Base-by-base conservation (phyloP, 2,888 invertebrate species). In the Argyresthia albistria region DNA sequence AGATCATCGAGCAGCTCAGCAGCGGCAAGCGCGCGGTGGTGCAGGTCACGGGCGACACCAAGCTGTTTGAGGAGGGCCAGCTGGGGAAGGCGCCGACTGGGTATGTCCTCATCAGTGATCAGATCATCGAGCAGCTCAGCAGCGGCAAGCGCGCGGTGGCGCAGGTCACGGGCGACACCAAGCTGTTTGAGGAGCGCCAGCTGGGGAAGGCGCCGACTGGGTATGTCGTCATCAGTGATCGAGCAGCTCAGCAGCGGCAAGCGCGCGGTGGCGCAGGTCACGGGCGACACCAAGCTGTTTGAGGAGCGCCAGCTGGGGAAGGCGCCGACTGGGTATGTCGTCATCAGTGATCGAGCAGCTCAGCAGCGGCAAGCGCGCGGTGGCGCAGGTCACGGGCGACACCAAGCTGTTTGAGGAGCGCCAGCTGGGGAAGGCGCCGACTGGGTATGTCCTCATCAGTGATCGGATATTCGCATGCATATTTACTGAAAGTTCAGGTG, bases 321-420 rank as follows among this genome's bases (percentile, higher is more conserved):
- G 70, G 91, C 94, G 7, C 96, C 97, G 2, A 93, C 95, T 15
- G 97, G 96, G 95, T 95, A 86, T 77, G 71, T 61, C 39, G 25
- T 25, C 25, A 25, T 25, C 3, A 25, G 2, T 6, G 6, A 91
- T 97, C 51, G 93, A 94, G 57, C 95, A 97, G 67, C 82, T 97
- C 52, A 93, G 93, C 39, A 93, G 93, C 48, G 97, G n/a, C n/a
- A n/a, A n/a, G n/a, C n/a, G n/a, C n/a, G n/a, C n/a, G n/a, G n/a
- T n/a, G n/a, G n/a, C n/a, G n/a, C n/a, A n/a, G n/a, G 95, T 97
- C 39, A 90, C 92, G 0, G 90, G 90, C 0, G 95, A 96, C 51
- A 97, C 97, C 0, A 92, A 95, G 82, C 84, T 97, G 55, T 97
- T 97, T 73, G 95, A 96, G 57, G 95, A 95, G 63, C 96, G 96